These are phyloP conservation scores for Australoheros facetus DNA, from an alignment of 2,797 vertebrate genomes.

Conservation along the genomic window DNA sequence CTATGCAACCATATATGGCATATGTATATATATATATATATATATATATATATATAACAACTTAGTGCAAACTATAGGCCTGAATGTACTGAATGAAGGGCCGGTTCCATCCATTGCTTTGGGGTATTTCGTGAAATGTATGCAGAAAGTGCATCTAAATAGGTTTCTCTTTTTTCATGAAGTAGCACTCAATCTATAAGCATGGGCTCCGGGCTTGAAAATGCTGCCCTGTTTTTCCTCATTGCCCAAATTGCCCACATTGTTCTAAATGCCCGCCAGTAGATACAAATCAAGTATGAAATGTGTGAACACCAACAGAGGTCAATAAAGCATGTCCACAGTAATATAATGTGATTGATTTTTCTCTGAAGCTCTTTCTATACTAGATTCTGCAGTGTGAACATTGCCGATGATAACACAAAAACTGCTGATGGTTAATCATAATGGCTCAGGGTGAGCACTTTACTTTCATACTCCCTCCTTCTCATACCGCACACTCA, in stretches of 20 bases:
- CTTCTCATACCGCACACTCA: slow-evolving; percentile 65
- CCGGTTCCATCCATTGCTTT: slow-evolving; percentile 40
- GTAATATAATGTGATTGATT: slow-evolving; percentile 83
- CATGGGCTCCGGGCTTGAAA: slow-evolving; percentile 66
- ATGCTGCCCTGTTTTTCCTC: slow-evolving; percentile 74
- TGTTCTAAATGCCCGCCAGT: slow-evolving; percentile 78
- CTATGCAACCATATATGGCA: slow-evolving; percentile 14
- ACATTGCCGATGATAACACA: slow-evolving; percentile 79
- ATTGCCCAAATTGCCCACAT: slow-evolving; percentile 76
- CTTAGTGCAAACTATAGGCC: slow-evolving; percentile 34
- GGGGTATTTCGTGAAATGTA: slow-evolving; percentile 66
- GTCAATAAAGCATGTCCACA: slow-evolving; percentile 81
- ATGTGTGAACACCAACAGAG: slow-evolving; percentile 80
- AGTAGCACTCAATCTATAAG: slow-evolving; percentile 77
- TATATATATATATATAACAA: neutral
- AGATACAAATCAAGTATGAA: slow-evolving; percentile 81
- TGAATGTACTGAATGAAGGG: slow-evolving; percentile 46
- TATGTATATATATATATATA: slow-evolving; percentile 2
- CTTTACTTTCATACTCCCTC: slow-evolving; percentile 73
- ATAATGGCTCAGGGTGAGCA: slow-evolving; percentile 80
- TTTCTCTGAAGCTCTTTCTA: slow-evolving; percentile 75
- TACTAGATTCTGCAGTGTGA: slow-evolving; percentile 64
- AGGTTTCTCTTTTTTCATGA: slow-evolving; percentile 70
- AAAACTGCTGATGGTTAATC: slow-evolving; percentile 82
- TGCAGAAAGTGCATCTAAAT: slow-evolving; percentile 73